Percentiles rank a stretch among this genome's conserved stretches.
Evolutionary conservation across 2,888 invertebrate genomes (phyloP).

Genomic region (Nematopogon swammerdamellus): DNA sequence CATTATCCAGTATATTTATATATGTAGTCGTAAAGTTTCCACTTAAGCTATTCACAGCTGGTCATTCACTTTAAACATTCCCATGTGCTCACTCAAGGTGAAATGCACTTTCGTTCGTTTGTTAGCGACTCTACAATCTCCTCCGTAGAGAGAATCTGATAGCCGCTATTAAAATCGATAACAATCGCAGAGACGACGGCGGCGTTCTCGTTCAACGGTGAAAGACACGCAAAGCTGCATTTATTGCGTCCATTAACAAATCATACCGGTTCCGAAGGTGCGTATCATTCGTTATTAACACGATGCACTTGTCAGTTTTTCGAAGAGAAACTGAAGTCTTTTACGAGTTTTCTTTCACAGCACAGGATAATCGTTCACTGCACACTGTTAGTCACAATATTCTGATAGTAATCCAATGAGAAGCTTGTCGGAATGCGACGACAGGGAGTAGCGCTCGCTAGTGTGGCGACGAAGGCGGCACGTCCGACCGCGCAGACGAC

Average conservation of each 20-base stretch:
- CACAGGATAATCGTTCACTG: background rate
- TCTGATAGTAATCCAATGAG: background rate
- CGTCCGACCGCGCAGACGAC: background rate
- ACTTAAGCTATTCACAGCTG: no score
- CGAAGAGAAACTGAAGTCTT: background rate
- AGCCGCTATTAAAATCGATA: background rate
- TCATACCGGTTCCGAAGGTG: constrained; percentile 52
- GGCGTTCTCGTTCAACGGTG: background rate
- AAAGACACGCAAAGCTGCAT: background rate
- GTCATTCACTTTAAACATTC: no score
- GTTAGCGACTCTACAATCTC: background rate
- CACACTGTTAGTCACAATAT: background rate
- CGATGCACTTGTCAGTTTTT: constrained; percentile 35
- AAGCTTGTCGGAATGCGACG: background rate
- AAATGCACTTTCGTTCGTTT: background rate
- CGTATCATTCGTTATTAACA: constrained; percentile 43
- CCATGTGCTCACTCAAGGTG: background rate
- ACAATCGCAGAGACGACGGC: background rate
- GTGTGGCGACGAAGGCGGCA: background rate
- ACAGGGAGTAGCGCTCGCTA: background rate
- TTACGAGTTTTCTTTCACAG: background rate
- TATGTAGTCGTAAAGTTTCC: no score
- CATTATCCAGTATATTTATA: no score
- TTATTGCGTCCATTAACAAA: constrained; percentile 39
- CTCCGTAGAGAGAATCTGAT: background rate